These are phyloP conservation scores for Buathra laborator DNA, from an alignment of 2,888 invertebrate genomes.

Conservation along the genomic window DNA sequence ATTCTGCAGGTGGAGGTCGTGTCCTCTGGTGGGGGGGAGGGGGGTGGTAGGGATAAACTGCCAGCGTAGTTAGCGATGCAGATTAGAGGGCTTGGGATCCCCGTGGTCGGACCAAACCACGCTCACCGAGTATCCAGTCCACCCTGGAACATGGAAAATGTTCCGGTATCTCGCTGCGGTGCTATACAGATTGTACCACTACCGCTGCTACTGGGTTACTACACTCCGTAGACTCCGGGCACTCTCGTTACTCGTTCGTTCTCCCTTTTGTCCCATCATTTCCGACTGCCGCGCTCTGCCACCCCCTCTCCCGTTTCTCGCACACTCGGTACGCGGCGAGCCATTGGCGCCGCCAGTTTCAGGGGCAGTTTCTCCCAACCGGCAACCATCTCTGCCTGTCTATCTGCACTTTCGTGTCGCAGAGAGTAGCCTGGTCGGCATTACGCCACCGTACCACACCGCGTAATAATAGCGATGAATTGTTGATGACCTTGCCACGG, in stretches of 20 bases:
- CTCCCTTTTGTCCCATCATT: conserved; percentile 14
- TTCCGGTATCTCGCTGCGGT: conserved; percentile 18
- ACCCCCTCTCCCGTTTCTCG: neutral
- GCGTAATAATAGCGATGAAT: conserved; percentile 81
- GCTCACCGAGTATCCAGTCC: conserved; percentile 42
- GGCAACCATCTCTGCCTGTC: neutral
- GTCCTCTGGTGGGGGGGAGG: neutral
- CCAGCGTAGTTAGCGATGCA: conserved; percentile 78
- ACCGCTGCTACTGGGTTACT: conserved; percentile 3
- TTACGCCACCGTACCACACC: conserved; percentile 5
- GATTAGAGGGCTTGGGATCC: conserved; percentile 75
- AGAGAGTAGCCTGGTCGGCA: conserved; percentile 28
- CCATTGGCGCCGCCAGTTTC: neutral
- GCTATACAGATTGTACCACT: neutral
- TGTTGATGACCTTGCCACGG: conserved; percentile 75
- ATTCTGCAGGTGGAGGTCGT: conserved; percentile 57
- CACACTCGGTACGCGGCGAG: neutral
- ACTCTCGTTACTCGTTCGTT: conserved; percentile 10
- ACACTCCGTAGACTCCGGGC: neutral
- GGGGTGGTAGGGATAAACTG: conserved; percentile 72
- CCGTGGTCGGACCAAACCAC: conserved; percentile 47
- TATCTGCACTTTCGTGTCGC: conserved; percentile 42
- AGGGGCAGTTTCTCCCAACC: neutral
- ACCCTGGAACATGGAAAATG: conserved; percentile 46
- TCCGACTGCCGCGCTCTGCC: neutral